Conservation (phyloP, 1,140 invertebrate species). For the Ostrea denselamellosa region DNA sequence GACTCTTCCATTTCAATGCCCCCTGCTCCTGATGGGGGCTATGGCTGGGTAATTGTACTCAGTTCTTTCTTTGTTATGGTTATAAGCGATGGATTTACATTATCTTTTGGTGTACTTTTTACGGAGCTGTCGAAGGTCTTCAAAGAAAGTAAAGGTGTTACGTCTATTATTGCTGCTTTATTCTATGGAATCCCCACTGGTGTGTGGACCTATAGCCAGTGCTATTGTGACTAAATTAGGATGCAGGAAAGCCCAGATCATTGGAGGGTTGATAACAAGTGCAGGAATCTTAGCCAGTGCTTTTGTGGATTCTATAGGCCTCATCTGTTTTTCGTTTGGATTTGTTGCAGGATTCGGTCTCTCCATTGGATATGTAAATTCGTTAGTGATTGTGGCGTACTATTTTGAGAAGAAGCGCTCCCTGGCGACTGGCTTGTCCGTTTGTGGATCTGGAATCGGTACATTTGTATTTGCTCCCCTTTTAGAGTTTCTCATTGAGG, state of each 20-base stretch:
- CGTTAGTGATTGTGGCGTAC: conserved; percentile 85
- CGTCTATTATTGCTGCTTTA: conserved; percentile 85
- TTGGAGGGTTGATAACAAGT: conserved; percentile 85
- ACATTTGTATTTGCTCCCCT: conserved; percentile 77
- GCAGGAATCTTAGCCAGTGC: conserved; percentile 90
- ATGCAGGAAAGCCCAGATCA: conserved; percentile 88
- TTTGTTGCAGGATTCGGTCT: conserved; percentile 92
- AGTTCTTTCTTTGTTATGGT: conserved; percentile 93
- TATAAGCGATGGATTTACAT: conserved; percentile 90
- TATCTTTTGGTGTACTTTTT: conserved; percentile 79
- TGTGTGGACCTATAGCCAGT: conserved; percentile 93
- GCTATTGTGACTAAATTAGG: conserved; percentile 91
- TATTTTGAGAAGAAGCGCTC: conserved; percentile 96
- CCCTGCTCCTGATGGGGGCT: conserved; percentile 90
- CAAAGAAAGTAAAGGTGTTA: conserved; percentile 90
- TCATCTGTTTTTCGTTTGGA: conserved; percentile 91
- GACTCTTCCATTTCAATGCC: conserved; percentile 64
- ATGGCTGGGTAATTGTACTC: conserved; percentile 88
- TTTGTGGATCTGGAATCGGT: conserved; percentile 78
- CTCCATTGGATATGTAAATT: conserved; percentile 91
- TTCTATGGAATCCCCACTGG: conserved; percentile 74
- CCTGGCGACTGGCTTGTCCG: conserved; percentile 92
- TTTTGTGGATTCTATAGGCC: conserved; percentile 77
- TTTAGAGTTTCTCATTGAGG: conserved; percentile 71
- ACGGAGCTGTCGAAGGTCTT: conserved; percentile 89